phyloP scores from a whole-genome alignment of 2,113 vertebrate genomes.

The Ammospiza caudacuta region DNA sequence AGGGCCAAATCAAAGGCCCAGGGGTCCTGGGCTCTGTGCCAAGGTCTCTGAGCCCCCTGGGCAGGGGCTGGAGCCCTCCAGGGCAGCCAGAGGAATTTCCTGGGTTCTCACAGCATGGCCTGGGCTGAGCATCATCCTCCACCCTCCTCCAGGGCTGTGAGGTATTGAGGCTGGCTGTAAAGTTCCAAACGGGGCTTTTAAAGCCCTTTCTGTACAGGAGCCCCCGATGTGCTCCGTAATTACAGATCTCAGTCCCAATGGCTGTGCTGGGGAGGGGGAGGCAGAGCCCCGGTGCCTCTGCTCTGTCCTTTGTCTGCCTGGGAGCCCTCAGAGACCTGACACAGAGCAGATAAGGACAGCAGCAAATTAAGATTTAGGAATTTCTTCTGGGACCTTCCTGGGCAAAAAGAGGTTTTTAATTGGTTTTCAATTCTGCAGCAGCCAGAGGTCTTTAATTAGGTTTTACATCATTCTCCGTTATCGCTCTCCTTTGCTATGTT shows the following conservation, averaged over 20 bases:
- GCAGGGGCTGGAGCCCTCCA: too few species aligned
- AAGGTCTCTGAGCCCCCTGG: too few species aligned
- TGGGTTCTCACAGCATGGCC: too few species aligned
- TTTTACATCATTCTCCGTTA: not conserved
- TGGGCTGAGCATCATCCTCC: not conserved
- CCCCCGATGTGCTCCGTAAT: not conserved
- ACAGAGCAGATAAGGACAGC: not conserved
- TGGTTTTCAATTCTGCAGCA: not conserved
- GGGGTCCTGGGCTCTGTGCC: too few species aligned
- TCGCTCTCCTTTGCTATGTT: not conserved
- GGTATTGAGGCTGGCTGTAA: not conserved
- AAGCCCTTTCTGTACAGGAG: not conserved
- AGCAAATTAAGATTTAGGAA: slow-evolving; percentile 52
- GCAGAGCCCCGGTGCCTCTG: not conserved
- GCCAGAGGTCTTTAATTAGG: slow-evolving; percentile 39
- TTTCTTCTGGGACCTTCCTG: slow-evolving; percentile 31
- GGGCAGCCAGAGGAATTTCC: too few species aligned
- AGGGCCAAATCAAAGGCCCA: too few species aligned
- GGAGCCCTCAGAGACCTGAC: not conserved
- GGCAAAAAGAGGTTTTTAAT: slow-evolving; percentile 17
- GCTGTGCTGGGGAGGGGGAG: not conserved
- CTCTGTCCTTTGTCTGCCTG: not conserved
- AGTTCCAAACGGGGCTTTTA: not conserved
- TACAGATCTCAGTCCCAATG: not conserved
- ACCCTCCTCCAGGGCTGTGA: fast-evolving